These are phyloP conservation scores for Hippasteria phrygiana DNA, from an alignment of 53 echinoderm and acorn worm species.

Conservation along the genomic window DNA sequence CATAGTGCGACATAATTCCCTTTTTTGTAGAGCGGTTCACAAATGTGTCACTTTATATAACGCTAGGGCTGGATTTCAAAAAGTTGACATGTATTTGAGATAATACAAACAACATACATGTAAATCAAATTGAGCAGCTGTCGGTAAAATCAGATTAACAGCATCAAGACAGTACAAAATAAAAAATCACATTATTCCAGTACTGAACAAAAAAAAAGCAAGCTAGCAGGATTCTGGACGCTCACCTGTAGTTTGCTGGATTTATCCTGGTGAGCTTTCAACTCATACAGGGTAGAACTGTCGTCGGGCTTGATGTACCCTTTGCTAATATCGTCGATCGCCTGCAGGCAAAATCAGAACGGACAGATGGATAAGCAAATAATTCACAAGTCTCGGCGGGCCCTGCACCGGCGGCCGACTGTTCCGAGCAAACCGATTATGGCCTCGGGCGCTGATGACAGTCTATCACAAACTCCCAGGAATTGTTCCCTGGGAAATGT, in stretches of 20 bases:
- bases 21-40: no score
- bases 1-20: no score
- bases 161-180: no score
- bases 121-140: no score
- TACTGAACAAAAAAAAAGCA: no score
- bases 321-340: slow-evolving; percentile 88
- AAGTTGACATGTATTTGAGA: no score
- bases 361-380: background rate
- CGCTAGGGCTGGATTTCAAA: no score
- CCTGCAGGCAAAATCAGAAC: slow-evolving; percentile 65
- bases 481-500: background rate
- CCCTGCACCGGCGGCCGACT: background rate
- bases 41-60: no score
- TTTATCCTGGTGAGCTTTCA: slow-evolving; percentile 94
- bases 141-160: no score
- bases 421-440: background rate
- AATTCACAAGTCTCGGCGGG: background rate
- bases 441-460: background rate
- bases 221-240: background rate
- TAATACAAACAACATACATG: no score
- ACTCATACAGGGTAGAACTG: slow-evolving; percentile 74
- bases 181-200: background rate
- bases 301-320: slow-evolving; percentile 77
- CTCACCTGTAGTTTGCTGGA: slow-evolving; percentile 97
- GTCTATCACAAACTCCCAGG: background rate